These are phyloP conservation scores for Rapana venosa DNA, from an alignment of 2,888 invertebrate species.

Conservation along the genomic window DNA sequence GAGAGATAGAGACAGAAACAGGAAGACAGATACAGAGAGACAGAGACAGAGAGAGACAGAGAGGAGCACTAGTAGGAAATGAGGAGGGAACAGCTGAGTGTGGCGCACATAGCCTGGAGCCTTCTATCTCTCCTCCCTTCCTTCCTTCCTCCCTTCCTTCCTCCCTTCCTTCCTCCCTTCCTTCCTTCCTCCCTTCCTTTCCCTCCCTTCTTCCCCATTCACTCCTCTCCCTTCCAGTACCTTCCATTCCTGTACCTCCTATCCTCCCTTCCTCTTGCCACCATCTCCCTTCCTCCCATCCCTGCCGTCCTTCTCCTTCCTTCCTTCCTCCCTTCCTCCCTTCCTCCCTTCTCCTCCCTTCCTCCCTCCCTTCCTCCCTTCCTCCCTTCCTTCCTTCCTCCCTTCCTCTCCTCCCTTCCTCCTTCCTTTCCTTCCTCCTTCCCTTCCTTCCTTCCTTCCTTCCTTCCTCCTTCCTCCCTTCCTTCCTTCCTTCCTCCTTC, in stretches of 20 bases:
- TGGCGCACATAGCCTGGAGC: not conserved
- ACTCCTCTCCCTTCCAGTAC: not conserved
- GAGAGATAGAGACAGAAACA: not conserved
- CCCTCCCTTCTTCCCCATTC: not conserved
- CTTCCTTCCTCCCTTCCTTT: not conserved
- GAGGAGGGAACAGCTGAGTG: not conserved
- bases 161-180: not conserved
- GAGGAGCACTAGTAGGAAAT: not conserved
- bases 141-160: not conserved
- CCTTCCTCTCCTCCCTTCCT: not conserved
- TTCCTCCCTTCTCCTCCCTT: not conserved
- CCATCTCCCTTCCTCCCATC: not conserved
- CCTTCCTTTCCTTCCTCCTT: not conserved
- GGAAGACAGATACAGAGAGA: not conserved
- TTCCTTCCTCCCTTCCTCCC: not conserved
- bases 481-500: not conserved
- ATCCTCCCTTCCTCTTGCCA: not conserved
- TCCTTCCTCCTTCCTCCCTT: no score
- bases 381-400: not conserved
- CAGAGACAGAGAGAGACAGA: not conserved
- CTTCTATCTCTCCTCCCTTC: not conserved
- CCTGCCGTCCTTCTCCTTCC: not conserved
- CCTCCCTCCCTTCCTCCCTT: not conserved
- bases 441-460: no score
- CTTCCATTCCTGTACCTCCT: no score